Base-by-base conservation (phyloP, 1,140 invertebrate genomes). In the Pseudomyrmex gracilis region DNA sequence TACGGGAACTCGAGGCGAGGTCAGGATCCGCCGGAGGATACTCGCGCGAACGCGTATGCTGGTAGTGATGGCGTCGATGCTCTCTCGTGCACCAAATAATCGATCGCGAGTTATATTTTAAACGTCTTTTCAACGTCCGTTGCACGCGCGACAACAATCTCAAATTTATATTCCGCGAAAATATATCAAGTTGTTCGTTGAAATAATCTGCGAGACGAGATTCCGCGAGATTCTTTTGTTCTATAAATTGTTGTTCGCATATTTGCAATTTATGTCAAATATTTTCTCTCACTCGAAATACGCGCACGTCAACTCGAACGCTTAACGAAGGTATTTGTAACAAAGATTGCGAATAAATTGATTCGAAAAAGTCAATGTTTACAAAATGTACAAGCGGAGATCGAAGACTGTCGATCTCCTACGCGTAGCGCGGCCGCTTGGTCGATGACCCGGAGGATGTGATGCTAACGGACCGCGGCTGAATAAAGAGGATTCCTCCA, bases 401-500 rank as follows among this genome's bases (percentile, higher is more conserved):
- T 80, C 66, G 76, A 24, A 20, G 64, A 53, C 76, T 43, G 58
- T 58, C 66, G 3, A 17, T 83, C 85, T 80, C 70, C 82, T 84
- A 82, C 45, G 67, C 74, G 63, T 68, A 77, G 63, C 73, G 73
- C 73, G 73, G 68, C 68, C 70, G 64, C 64, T 57, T 88, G 87
- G 87, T 87, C 87, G 87, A 88, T 88, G 87, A 88, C 87, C 87
- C 83, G 87, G 77, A 88, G 86, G 87, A 87, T 87, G 83, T 63
- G 34, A 34, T 34, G 55, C 86, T 88, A 88, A 88, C 87, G 87
- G 87, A 82, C 77, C 86, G 77, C 84, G 77, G 57, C 77, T 70
- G 86, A 86, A 86, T 87, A 85, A 70, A 84, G 85, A 77, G 51
- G 17, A 77, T 22, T 67, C 20, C 64, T n/a, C 17, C 68, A 58